These are phyloP conservation scores for Sebastes elongatus DNA, from an alignment of 2,797 vertebrate species.

Conservation along the genomic window DNA sequence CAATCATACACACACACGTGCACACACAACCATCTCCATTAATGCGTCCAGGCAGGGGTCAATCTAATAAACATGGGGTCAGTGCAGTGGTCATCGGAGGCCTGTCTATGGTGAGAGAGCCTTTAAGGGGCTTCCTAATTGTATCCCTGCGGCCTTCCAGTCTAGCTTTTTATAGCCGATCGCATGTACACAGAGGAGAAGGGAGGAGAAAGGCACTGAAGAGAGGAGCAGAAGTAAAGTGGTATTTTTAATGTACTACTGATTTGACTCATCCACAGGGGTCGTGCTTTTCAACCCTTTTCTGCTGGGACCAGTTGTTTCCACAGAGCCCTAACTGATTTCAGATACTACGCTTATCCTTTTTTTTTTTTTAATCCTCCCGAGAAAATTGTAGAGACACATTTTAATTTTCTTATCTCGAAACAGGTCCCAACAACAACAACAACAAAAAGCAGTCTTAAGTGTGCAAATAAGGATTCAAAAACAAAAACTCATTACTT, in stretches of 20 bases:
- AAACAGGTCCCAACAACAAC: slow-evolving; percentile 17
- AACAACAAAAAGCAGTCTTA: background rate
- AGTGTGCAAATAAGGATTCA: slow-evolving; percentile 41
- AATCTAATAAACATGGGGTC: slow-evolving; percentile 89
- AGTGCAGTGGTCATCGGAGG: slow-evolving; percentile 79
- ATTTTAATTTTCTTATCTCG: slow-evolving; percentile 49
- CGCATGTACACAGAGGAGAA: slow-evolving; percentile 54
- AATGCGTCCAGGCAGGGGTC: slow-evolving; percentile 83
- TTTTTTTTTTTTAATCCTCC: slow-evolving; percentile 17
- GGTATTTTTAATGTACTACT: slow-evolving; percentile 31
- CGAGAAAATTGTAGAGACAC: slow-evolving; percentile 22
- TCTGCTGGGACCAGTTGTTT: slow-evolving; percentile 11
- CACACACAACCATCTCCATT: slow-evolving; percentile 80
- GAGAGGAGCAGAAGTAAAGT: slow-evolving; percentile 19
- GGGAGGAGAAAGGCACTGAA: slow-evolving; percentile 23
- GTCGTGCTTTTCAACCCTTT: slow-evolving; percentile 14
- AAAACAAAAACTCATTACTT: slow-evolving; percentile 43
- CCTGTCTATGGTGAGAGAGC: slow-evolving; percentile 76
- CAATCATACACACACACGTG: slow-evolving; percentile 48
- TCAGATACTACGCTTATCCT: slow-evolving; percentile 24
- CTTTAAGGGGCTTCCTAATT: slow-evolving; percentile 80
- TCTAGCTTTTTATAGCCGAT: slow-evolving; percentile 68
- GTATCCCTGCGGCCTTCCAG: slow-evolving; percentile 75
- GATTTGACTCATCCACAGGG: slow-evolving; percentile 25
- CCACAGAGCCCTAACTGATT: slow-evolving; percentile 18